Percentiles rank a stretch among this genome's conserved stretches.
phyloP scores from a whole-genome alignment of 2,797 vertebrate species.

The Hyperoplus lanceolatus region DNA sequence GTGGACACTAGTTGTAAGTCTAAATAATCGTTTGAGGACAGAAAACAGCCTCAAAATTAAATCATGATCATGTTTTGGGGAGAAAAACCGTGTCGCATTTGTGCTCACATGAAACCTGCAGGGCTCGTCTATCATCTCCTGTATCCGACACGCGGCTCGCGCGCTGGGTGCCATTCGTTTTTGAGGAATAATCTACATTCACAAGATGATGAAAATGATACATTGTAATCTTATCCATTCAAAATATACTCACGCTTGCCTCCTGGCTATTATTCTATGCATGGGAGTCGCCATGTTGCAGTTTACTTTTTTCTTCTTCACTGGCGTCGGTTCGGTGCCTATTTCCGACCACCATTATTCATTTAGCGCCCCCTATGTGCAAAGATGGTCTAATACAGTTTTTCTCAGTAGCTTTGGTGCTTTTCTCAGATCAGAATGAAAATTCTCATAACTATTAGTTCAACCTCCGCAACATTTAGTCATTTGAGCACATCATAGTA shows the following conservation, averaged over 20 bases:
- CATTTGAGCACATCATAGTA: too few species aligned
- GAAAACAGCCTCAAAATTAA: accelerated
- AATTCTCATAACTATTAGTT: too few species aligned
- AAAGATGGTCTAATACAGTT: accelerated
- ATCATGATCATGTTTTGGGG: neutral
- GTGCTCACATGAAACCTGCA: neutral
- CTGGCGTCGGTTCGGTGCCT: neutral
- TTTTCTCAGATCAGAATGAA: too few species aligned
- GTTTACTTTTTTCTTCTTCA: slow-evolving; percentile 69
- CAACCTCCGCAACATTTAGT: too few species aligned
- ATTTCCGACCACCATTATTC: slow-evolving; percentile 18
- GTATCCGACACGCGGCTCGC: neutral
- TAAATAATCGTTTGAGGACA: neutral
- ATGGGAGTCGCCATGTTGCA: slow-evolving; percentile 98
- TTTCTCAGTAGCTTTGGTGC: too few species aligned
- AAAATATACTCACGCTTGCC: slow-evolving; percentile 91
- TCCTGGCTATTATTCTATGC: slow-evolving; percentile 95
- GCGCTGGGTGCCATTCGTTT: neutral
- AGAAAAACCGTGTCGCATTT: slow-evolving; percentile 19
- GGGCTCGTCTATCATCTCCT: too few species aligned
- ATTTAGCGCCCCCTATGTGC: neutral
- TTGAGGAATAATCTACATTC: neutral
- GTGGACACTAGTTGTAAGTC: accelerated
- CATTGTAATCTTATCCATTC: neutral
- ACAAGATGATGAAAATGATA: neutral